These are phyloP conservation scores for Mus spicilegus DNA, from an alignment of 2,113 vertebrate species.

Conservation along the genomic window DNA sequence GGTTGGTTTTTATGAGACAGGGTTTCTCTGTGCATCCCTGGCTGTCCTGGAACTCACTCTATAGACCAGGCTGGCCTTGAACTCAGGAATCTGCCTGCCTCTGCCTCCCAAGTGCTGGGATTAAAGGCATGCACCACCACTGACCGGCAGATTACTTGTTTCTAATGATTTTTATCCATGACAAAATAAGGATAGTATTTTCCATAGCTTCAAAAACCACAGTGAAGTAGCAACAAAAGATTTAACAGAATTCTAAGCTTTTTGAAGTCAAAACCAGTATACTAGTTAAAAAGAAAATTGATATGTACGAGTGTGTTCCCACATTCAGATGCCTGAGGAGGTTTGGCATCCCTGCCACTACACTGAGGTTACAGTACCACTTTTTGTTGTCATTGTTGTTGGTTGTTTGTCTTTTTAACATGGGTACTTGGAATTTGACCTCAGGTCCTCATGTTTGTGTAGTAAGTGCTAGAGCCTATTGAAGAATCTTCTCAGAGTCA, in stretches of 20 bases:
- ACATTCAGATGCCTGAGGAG: neutral
- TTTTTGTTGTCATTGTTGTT: neutral
- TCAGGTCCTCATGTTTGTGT: neutral
- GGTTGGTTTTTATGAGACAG: too few species aligned
- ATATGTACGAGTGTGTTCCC: neutral
- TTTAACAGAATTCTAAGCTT: neutral
- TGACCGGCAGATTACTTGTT: neutral
- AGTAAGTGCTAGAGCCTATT: neutral
- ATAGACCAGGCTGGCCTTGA: too few species aligned
- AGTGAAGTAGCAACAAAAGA: neutral
- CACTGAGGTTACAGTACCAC: neutral
- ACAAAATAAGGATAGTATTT: neutral
- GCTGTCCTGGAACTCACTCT: too few species aligned
- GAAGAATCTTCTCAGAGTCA: neutral
- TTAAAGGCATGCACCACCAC: too few species aligned
- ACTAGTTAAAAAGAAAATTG: neutral
- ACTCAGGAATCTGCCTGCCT: too few species aligned
- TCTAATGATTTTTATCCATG: neutral
- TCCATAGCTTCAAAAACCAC: neutral
- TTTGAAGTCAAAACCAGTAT: neutral
- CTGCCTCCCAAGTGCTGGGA: too few species aligned
- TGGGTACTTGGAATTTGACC: neutral
- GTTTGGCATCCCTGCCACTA: neutral
- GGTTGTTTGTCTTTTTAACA: neutral
- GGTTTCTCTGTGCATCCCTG: too few species aligned